phyloP scores from a whole-genome alignment of 2,797 vertebrate genomes.

The Esox masquinongy region DNA sequence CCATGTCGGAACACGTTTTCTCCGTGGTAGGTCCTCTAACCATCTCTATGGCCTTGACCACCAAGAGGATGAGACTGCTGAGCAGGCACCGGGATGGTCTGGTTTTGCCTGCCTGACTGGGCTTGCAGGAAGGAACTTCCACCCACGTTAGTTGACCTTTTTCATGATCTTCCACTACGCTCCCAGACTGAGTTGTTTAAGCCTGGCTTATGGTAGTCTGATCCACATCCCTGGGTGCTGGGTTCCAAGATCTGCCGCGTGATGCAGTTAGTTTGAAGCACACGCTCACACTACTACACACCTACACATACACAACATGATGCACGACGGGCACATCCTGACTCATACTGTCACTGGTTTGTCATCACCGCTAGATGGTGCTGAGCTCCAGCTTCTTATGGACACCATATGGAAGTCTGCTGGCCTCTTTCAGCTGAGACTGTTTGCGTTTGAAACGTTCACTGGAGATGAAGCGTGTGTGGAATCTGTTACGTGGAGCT shows the following conservation, averaged over 20 bases:
- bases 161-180: neutral
- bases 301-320: neutral
- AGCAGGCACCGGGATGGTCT: neutral
- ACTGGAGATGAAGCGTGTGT: neutral
- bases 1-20: too few species aligned
- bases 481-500: neutral
- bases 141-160: neutral
- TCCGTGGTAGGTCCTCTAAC: too few species aligned
- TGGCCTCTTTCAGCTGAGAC: neutral
- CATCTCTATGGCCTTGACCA: neutral
- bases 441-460: neutral
- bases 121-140: conserved; percentile 7
- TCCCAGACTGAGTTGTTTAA: neutral
- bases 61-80: neutral
- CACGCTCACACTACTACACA: neutral
- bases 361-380: conserved; percentile 59
- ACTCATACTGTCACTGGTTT: neutral
- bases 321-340: neutral
- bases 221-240: neutral
- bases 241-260: neutral
- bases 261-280: neutral
- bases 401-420: too few species aligned
- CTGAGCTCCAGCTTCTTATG: conserved; percentile 13
- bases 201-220: neutral
- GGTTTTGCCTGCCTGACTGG: conserved; percentile 7